These are phyloP conservation scores for Apodemia mormo DNA, from an alignment of 2,888 invertebrate genomes.

Conservation along the genomic window DNA sequence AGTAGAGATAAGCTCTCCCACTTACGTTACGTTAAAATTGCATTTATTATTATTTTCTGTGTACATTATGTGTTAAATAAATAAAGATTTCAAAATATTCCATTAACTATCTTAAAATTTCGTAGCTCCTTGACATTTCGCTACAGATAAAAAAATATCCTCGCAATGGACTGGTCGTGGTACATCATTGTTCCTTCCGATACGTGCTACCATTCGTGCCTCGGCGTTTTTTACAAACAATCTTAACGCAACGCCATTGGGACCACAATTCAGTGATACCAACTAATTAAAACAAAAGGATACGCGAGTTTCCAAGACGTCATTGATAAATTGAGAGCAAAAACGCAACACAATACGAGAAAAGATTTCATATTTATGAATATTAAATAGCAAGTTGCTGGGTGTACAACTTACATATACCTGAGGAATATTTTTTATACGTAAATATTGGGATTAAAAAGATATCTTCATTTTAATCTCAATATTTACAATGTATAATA, in stretches of 20 bases:
- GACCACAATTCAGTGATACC: constrained; percentile 28
- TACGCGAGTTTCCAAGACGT: constrained; percentile 37
- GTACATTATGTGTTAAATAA: no score
- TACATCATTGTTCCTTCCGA: constrained; percentile 69
- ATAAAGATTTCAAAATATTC: background rate
- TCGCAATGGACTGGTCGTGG: constrained; percentile 60
- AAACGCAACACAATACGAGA: constrained; percentile 20
- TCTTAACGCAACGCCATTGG: constrained; percentile 30
- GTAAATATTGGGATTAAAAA: no score
- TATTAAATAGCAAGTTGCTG: constrained; percentile 17
- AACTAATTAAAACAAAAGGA: constrained; percentile 42
- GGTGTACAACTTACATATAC: background rate
- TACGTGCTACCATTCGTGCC: constrained; percentile 59
- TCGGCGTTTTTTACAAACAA: constrained; percentile 18
- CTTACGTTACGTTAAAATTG: no score
- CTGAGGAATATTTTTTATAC: no score
- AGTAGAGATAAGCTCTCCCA: no score
- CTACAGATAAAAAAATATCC: constrained; percentile 67
- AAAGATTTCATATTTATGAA: constrained; percentile 23
- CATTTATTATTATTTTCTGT: no score
- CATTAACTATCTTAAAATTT: constrained; percentile 31
- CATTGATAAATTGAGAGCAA: constrained; percentile 43
- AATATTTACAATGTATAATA: no score
- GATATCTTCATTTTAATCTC: no score
- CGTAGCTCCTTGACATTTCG: constrained; percentile 45